Evolutionary conservation across 2,113 vertebrate species (phyloP).

Genomic region (Lampris incognitus): DNA sequence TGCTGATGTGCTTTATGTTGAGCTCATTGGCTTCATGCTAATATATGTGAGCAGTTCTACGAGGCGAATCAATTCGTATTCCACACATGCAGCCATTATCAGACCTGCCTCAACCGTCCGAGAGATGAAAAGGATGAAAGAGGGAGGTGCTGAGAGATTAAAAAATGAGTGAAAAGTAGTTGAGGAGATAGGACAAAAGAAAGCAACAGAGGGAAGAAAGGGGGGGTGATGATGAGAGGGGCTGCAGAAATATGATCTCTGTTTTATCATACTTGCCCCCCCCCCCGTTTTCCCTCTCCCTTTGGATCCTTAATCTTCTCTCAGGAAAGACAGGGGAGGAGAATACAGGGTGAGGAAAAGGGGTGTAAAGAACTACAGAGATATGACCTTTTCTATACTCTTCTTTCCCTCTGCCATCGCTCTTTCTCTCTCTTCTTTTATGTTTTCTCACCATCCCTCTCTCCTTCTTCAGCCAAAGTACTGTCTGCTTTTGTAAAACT

Average conservation of each 20-base stretch:
- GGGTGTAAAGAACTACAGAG: too few relatives aligned
- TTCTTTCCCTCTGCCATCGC: neutral
- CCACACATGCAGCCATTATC: neutral
- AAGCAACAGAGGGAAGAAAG: neutral
- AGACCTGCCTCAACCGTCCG: neutral
- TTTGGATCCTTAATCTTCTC: neutral
- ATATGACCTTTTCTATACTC: neutral
- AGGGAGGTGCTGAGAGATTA: slow-evolving; percentile 10
- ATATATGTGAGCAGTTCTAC: slow-evolving; percentile 2
- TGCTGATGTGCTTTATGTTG: neutral
- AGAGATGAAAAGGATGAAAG: neutral
- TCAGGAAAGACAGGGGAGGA: neutral
- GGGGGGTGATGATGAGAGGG: too few relatives aligned
- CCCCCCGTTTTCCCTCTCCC: too few relatives aligned
- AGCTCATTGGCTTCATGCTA: neutral
- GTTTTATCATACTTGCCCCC: neutral
- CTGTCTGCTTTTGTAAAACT: too few relatives aligned
- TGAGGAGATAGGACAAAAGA: neutral
- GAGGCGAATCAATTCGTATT: slow-evolving; percentile 21
- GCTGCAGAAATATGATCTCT: neutral
- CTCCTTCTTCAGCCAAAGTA: neutral
- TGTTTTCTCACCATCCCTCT: neutral
- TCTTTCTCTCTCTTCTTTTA: neutral
- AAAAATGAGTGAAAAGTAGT: neutral
- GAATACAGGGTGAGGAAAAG: too few relatives aligned